Conservation (phyloP, 2,888 invertebrate genomes). For the Tipula confusa region DNA sequence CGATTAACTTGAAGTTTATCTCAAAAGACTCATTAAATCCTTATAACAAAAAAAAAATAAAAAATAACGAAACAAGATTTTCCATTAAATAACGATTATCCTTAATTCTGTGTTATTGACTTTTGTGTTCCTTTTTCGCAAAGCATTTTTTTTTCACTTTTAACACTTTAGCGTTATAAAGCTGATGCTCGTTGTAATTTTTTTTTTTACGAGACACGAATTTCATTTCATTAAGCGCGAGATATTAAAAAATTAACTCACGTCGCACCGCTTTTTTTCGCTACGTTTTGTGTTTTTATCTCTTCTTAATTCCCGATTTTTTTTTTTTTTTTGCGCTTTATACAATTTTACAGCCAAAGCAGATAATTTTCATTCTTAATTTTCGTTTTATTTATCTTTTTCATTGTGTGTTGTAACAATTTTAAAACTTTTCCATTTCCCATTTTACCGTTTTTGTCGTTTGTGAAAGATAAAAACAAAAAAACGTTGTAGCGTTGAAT, state of each 20-base stretch:
- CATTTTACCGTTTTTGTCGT: background rate
- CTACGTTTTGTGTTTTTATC: background rate
- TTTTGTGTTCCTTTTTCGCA: background rate
- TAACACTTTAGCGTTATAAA: background rate
- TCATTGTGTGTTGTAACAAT: background rate
- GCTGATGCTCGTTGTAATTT: background rate
- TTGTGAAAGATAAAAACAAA: background rate
- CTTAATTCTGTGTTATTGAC: background rate
- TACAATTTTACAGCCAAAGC: background rate
- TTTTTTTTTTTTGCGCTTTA: background rate
- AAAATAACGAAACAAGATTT: background rate
- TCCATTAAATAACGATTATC: conserved; percentile 25
- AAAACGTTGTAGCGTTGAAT: background rate
- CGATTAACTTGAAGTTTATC: too few species aligned
- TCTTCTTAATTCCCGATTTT: background rate
- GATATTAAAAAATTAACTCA: conserved; percentile 25
- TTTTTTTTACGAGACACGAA: background rate
- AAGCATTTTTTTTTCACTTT: background rate
- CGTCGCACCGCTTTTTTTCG: background rate
- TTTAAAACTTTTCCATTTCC: background rate
- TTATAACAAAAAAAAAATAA: background rate
- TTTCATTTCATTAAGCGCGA: background rate
- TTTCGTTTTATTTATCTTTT: background rate
- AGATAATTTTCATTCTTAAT: conserved; percentile 25
- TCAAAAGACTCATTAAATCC: background rate